Evolutionary conservation across 2,113 vertebrate genomes (phyloP).

Genomic region (Eretmochelys imbricata): DNA sequence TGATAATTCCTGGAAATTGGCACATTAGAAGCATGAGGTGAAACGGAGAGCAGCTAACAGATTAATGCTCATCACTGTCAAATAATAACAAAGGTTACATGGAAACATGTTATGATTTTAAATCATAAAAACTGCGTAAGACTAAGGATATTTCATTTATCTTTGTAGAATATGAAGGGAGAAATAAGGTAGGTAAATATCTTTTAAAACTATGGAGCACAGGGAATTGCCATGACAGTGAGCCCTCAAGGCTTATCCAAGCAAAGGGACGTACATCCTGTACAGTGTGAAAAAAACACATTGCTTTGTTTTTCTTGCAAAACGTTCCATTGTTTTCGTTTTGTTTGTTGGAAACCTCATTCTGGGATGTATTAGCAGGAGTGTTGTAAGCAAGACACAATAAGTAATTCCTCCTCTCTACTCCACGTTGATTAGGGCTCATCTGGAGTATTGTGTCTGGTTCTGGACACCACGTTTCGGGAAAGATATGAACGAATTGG

Average conservation of each 20-base stretch:
- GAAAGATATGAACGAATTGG: no score
- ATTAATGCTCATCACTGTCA: conserved; percentile 36
- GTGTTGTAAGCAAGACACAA: no score
- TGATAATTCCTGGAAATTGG: conserved; percentile 70
- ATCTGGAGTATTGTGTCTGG: no score
- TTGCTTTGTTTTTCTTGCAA: conserved; percentile 61
- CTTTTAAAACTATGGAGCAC: conserved; percentile 51
- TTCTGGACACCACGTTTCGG: no score
- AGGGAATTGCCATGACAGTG: neutral
- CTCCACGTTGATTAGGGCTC: no score
- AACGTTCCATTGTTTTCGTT: conserved; percentile 36
- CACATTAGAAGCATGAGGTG: conserved; percentile 11
- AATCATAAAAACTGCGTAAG: conserved; percentile 54
- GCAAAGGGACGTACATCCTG: conserved; percentile 59
- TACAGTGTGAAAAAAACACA: conserved; percentile 50
- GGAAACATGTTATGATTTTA: conserved; percentile 64
- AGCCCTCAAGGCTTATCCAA: neutral
- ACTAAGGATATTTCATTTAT: conserved; percentile 58
- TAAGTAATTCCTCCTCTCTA: no score
- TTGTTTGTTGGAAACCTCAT: conserved; percentile 39
- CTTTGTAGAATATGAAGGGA: conserved; percentile 13
- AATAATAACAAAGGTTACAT: conserved; percentile 24
- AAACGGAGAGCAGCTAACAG: conserved; percentile 48
- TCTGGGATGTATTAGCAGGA: no score
- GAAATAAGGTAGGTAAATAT: conserved; percentile 30